Evolutionary conservation across 2,888 invertebrate genomes (phyloP).

Genomic region (Nemoura dubitans): DNA sequence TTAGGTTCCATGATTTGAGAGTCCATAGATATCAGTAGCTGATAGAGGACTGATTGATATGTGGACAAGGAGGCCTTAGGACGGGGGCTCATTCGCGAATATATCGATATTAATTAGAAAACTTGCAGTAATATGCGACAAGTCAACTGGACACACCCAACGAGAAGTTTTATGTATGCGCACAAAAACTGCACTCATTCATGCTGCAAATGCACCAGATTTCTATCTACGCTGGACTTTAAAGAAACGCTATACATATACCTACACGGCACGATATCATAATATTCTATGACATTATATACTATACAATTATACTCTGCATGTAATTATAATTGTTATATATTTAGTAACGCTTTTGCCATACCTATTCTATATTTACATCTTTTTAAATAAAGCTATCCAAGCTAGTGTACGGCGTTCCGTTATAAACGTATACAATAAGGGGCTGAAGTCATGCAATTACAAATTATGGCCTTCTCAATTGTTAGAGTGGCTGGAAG

Average conservation of each 20-base stretch:
- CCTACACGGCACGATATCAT: background rate
- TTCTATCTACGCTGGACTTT: background rate
- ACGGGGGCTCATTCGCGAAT: background rate
- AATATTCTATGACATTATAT: slow-evolving; percentile 12
- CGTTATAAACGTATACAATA: background rate
- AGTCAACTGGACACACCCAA: background rate
- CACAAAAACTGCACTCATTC: background rate
- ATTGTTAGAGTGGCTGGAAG: background rate
- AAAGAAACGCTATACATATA: background rate
- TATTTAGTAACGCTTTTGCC: slow-evolving; percentile 12
- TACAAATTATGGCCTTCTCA: background rate
- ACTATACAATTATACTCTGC: background rate
- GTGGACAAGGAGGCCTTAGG: background rate
- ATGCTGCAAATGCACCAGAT: background rate
- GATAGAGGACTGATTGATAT: background rate
- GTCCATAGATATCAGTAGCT: background rate
- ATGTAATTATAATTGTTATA: background rate
- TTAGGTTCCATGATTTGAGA: slow-evolving; percentile 4
- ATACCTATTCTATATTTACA: background rate
- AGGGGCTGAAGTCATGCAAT: background rate
- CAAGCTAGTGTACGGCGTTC: background rate
- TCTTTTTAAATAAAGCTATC: background rate
- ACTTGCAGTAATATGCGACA: background rate
- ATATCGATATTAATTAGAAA: background rate
- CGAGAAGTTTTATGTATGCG: background rate